Evolutionary conservation across 2,888 invertebrate genomes (phyloP).

Genomic region (Ashinkailepas kermadecensis): DNA sequence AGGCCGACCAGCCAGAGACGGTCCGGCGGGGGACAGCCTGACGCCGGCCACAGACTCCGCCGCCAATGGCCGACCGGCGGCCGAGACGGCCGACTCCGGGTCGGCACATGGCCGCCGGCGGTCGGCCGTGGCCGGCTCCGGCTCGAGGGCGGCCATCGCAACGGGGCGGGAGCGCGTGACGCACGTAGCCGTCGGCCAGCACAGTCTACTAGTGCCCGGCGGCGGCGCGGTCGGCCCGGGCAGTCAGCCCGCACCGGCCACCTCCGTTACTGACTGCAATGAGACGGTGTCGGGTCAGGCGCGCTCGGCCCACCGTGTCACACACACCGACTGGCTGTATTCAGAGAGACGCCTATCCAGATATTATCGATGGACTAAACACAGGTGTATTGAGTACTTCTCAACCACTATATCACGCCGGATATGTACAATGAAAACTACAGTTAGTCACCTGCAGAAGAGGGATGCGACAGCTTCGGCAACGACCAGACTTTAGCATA

Average conservation of each 20-base stretch:
- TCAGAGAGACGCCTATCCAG: too few species aligned
- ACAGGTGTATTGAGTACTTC: not conserved
- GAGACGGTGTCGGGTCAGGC: conserved; percentile 12
- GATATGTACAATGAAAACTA: not conserved
- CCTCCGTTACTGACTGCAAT: not conserved
- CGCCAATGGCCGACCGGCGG: not conserved
- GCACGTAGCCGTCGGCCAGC: not conserved
- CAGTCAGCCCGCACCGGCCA: not conserved
- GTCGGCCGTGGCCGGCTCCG: not conserved
- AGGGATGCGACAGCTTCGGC: too few species aligned
- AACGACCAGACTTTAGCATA: too few species aligned
- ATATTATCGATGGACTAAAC: too few species aligned
- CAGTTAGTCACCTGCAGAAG: not conserved
- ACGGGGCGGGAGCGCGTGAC: not conserved
- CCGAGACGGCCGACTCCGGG: not conserved
- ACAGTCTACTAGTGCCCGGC: conserved; percentile 9
- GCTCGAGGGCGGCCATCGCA: not conserved
- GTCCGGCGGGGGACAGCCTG: not conserved
- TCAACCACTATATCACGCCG: not conserved
- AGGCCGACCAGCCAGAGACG: not conserved
- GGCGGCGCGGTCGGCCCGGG: not conserved
- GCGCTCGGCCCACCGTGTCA: not conserved
- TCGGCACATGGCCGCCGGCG: not conserved
- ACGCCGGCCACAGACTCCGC: not conserved
- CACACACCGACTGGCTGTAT: too few species aligned